Percentiles rank a stretch among this genome's conserved stretches.
Conservation (phyloP, 2,797 vertebrate genomes). For the Geotrypetes seraphini region DNA sequence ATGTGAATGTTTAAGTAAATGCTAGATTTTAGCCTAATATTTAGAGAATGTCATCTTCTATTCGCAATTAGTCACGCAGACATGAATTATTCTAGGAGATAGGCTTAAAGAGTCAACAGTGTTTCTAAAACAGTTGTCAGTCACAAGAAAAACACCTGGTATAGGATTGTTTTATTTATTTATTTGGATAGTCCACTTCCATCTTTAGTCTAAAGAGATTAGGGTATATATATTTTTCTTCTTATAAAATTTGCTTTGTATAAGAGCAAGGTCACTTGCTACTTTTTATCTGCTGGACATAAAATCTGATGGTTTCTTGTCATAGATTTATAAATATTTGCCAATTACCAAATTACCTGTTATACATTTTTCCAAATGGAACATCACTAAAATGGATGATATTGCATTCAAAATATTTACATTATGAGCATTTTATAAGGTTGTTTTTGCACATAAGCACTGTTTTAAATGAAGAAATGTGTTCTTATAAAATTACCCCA, state of each 20-base stretch:
- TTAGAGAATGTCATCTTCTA: conserved; percentile 51
- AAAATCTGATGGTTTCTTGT: too few species aligned
- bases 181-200: conserved; percentile 9
- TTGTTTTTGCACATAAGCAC: too few species aligned
- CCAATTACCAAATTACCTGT: too few species aligned
- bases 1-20: too few species aligned
- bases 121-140: conserved; percentile 67
- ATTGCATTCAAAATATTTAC: too few species aligned
- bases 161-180: conserved; percentile 25
- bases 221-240: conserved; percentile 10
- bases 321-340: too few species aligned
- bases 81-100: conserved; percentile 46
- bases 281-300: neutral
- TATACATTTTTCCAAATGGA: too few species aligned
- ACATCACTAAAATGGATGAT: too few species aligned
- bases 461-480: too few species aligned
- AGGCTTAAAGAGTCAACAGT: conserved; percentile 51
- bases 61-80: conserved; percentile 55
- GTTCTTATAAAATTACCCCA: too few species aligned
- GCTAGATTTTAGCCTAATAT: conserved; percentile 46
- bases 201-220: conserved; percentile 8
- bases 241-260: conserved; percentile 15
- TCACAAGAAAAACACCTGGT: conserved; percentile 59
- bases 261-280: conserved; percentile 8
- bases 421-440: too few species aligned